Conservation (phyloP, 2,888 invertebrate species). For the Andrena marginata region DNA sequence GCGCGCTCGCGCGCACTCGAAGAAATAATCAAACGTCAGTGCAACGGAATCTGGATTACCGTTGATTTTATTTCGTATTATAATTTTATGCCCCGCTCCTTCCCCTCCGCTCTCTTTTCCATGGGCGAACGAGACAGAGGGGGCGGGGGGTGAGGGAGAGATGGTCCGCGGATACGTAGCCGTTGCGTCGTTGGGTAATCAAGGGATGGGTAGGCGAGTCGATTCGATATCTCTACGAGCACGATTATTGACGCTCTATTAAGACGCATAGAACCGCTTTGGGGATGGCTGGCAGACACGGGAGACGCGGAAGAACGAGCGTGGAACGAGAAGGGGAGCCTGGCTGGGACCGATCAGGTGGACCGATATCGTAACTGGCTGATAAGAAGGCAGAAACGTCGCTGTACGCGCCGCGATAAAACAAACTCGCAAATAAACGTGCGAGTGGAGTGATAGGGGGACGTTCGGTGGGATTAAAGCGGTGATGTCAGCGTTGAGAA, state of each 20-base stretch:
- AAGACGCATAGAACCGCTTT: slow-evolving; percentile 41
- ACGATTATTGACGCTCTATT: slow-evolving; percentile 47
- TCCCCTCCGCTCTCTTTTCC: background rate
- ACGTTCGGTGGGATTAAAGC: slow-evolving; percentile 3
- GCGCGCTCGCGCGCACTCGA: slow-evolving; percentile 4
- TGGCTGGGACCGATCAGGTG: slow-evolving; percentile 31
- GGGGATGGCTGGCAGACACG: slow-evolving; percentile 11
- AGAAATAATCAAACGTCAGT: slow-evolving; percentile 7
- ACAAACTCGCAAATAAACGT: background rate
- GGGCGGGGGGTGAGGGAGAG: background rate
- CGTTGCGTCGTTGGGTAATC: slow-evolving; percentile 1
- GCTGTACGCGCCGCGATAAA: slow-evolving; percentile 8
- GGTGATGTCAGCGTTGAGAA: background rate
- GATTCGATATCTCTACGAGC: slow-evolving; percentile 37
- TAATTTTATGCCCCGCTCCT: slow-evolving; percentile 23
- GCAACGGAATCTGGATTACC: slow-evolving; percentile 42
- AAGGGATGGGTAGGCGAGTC: slow-evolving; percentile 7
- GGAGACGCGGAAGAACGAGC: background rate
- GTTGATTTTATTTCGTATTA: slow-evolving; percentile 35
- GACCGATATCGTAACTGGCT: slow-evolving; percentile 27
- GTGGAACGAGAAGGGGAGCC: background rate
- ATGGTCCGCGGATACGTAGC: background rate
- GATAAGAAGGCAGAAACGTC: slow-evolving; percentile 36
- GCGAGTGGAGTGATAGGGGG: background rate
- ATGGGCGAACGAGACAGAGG: background rate